A percentile compares a stretch with the other conserved stretches of the same genome.
phyloP scores from a whole-genome alignment of 2,113 vertebrate genomes.

The Epinephelus moara region DNA sequence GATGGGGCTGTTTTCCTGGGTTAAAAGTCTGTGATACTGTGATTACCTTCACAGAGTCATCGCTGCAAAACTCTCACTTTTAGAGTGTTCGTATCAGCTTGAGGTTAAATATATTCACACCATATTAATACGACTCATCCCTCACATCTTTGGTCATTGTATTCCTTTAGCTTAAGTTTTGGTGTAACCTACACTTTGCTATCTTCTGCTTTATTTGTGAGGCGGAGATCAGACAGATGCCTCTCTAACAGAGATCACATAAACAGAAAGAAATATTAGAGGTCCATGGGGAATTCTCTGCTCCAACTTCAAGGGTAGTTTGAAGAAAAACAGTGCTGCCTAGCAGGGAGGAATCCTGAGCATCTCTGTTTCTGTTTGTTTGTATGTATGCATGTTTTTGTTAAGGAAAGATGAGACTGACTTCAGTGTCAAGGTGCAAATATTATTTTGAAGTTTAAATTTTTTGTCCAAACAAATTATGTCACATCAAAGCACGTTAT shows the following conservation, averaged over 20 bases:
- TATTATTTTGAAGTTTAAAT: not conserved
- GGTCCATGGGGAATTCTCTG: slow-evolving; percentile 10
- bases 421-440: not conserved
- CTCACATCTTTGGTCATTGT: not conserved
- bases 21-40: slow-evolving; percentile 23
- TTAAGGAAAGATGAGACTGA: not conserved
- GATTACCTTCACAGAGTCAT: slow-evolving; percentile 12
- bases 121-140: not conserved
- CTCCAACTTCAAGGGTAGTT: slow-evolving; percentile 13
- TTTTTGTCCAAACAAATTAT: not conserved
- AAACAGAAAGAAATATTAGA: slow-evolving; percentile 14
- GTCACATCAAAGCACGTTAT: not conserved
- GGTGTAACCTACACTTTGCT: not conserved
- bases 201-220: slow-evolving; percentile 6
- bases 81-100: slow-evolving; percentile 7
- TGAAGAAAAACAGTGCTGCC: not conserved
- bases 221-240: not conserved
- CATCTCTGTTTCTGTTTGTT: not conserved
- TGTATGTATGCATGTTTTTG: not conserved
- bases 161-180: not conserved
- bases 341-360: not conserved
- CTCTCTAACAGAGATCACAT: not conserved
- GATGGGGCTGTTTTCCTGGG: slow-evolving; percentile 12
- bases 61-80: slow-evolving; percentile 5
- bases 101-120: not conserved